Evolutionary conservation across 1,140 invertebrate genomes (phyloP).

Genomic region (Macrobrachium rosenbergii): DNA sequence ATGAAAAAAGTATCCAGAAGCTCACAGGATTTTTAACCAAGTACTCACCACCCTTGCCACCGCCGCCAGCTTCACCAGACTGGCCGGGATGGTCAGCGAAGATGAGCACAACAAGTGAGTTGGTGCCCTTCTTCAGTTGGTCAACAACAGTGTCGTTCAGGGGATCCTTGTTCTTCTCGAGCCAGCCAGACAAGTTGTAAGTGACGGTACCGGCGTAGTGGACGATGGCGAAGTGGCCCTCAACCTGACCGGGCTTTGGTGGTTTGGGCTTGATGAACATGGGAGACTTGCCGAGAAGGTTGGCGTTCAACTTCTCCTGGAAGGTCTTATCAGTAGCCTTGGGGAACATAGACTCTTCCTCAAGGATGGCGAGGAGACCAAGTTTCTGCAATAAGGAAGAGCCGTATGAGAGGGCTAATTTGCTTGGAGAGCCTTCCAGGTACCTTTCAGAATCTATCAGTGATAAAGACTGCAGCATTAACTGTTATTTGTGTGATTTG

Average conservation of each 20-base stretch:
- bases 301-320: slow-evolving; percentile 48
- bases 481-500: too few relatives aligned
- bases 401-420: not conserved
- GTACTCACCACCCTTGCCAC: slow-evolving; percentile 66
- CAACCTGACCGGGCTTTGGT: slow-evolving; percentile 69
- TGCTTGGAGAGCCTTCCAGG: not conserved
- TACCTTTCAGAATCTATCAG: not conserved
- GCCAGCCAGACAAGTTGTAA: slow-evolving; percentile 56
- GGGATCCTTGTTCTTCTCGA: slow-evolving; percentile 60
- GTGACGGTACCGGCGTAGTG: slow-evolving; percentile 57
- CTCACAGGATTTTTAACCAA: not conserved
- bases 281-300: slow-evolving; percentile 72
- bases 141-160: slow-evolving; percentile 57
- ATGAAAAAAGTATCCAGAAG: not conserved
- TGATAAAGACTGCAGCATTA: too few relatives aligned
- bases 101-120: slow-evolving; percentile 69
- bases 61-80: slow-evolving; percentile 59
- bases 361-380: slow-evolving; percentile 50
- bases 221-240: slow-evolving; percentile 65
- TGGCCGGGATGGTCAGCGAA: slow-evolving; percentile 70
- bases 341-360: slow-evolving; percentile 59
- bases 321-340: slow-evolving; percentile 56
- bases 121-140: slow-evolving; percentile 65
- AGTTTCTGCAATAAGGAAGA: slow-evolving; percentile 28
- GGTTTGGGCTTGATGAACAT: slow-evolving; percentile 73